Conservation (phyloP, 2,888 invertebrate genomes). For the Spicauda simplicius region DNA sequence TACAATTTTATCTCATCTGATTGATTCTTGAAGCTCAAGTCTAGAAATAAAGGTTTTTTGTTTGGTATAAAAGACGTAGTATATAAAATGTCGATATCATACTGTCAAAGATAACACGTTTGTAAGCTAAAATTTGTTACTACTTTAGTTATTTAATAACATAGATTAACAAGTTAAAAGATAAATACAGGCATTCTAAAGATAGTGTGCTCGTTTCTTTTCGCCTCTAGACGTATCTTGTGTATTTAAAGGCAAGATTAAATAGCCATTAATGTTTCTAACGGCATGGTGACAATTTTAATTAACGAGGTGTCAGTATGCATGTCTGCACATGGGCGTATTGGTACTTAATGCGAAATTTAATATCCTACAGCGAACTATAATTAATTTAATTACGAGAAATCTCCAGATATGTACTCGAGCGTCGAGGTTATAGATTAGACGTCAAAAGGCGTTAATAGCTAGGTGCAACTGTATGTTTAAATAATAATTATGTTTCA, state of each 20-base stretch:
- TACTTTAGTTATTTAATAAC: not conserved
- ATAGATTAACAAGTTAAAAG: not conserved
- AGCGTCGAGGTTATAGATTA: constrained; percentile 4
- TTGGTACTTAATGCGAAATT: constrained; percentile 25
- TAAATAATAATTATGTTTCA: too few species aligned
- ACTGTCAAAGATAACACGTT: too few species aligned
- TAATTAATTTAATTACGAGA: constrained; percentile 18
- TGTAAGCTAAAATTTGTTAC: not conserved
- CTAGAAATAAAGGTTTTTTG: not conserved
- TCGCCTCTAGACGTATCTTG: not conserved
- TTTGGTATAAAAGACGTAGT: not conserved
- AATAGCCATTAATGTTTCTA: constrained; percentile 25
- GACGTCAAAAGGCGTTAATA: constrained; percentile 3
- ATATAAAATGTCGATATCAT: too few species aligned
- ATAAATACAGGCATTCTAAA: not conserved
- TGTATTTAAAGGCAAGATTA: constrained; percentile 24
- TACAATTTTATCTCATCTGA: not conserved
- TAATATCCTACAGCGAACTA: constrained; percentile 12
- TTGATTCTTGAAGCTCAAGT: not conserved
- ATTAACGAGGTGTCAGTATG: constrained; percentile 26
- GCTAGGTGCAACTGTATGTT: too few species aligned
- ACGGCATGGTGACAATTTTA: constrained; percentile 30
- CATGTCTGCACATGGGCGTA: constrained; percentile 6
- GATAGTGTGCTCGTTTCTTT: not conserved
- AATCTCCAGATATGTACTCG: constrained; percentile 2